Conservation (phyloP, 1,140 invertebrate species). For the Ladona fulva region DNA sequence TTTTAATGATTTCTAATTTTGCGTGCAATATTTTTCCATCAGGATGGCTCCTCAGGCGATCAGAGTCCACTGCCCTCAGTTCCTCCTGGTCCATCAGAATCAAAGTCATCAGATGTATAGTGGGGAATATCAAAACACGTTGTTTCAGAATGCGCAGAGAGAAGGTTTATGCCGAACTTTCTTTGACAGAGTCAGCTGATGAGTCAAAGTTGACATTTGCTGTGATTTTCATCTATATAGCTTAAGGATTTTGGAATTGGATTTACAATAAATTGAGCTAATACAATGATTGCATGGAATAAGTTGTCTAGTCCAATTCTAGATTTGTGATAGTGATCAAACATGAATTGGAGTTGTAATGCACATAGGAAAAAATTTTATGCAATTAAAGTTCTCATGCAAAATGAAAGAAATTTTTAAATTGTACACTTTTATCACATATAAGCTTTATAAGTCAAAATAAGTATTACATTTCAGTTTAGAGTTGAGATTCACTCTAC, state of each 20-base stretch:
- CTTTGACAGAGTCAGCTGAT: not conserved
- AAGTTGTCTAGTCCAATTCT: conserved; percentile 5
- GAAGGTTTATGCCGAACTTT: not conserved
- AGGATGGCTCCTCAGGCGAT: not conserved
- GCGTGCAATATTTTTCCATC: not conserved
- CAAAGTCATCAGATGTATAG: conserved; percentile 5
- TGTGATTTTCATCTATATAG: not conserved
- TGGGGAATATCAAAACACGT: not conserved
- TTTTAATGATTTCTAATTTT: no score
- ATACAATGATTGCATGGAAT: not conserved
- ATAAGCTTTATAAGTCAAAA: not conserved
- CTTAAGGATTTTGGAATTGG: conserved; percentile 9
- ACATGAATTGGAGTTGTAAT: not conserved
- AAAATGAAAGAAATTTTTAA: conserved; percentile 9
- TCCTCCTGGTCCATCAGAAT: not conserved
- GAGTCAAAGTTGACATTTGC: not conserved
- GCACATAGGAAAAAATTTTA: not conserved
- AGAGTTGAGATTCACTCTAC: not conserved
- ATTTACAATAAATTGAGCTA: conserved; percentile 4
- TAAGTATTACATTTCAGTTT: not conserved
- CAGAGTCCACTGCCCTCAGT: not conserved
- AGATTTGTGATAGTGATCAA: conserved; percentile 7
- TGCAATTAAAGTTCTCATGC: conserved; percentile 8
- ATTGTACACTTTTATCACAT: conserved; percentile 10
- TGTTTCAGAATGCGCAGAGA: no score